Conservation (phyloP, 2,797 vertebrate genomes). For the Tragelaphus eurycerus region DNA sequence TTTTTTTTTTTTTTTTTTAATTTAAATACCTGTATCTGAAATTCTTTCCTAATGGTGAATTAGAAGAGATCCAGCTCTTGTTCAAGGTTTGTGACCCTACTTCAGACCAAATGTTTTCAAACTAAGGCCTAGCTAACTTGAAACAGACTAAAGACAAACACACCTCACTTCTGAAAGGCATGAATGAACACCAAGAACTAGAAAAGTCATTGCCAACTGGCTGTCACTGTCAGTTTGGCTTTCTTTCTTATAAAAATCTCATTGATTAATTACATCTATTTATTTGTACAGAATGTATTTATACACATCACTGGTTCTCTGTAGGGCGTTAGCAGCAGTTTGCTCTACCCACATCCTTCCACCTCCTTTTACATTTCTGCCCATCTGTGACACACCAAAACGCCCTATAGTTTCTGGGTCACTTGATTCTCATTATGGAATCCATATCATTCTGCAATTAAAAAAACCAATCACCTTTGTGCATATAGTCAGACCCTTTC, state of each 20-base stretch:
- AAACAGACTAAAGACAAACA: not conserved
- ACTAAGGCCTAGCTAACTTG: not conserved
- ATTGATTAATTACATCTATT: not conserved
- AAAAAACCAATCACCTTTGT: not conserved
- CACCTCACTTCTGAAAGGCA: not conserved
- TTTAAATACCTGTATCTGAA: not conserved
- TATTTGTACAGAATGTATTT: not conserved
- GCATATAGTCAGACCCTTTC: not conserved
- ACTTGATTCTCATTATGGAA: not conserved
- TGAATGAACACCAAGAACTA: not conserved
- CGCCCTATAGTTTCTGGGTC: not conserved
- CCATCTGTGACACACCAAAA: not conserved
- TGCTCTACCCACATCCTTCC: not conserved
- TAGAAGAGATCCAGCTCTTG: not conserved
- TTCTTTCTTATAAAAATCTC: not conserved
- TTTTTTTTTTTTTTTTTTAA: too few species aligned
- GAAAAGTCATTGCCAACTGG: not conserved
- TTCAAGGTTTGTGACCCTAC: not conserved
- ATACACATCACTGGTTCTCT: not conserved
- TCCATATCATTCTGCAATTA: not conserved
- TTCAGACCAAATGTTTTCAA: not conserved
- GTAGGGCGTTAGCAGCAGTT: not conserved
- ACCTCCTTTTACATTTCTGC: not conserved
- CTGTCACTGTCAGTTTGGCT: not conserved
- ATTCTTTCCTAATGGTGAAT: not conserved